phyloP scores from a whole-genome alignment of 35 echinoderm and acorn worm species.

The Patiria miniata region DNA sequence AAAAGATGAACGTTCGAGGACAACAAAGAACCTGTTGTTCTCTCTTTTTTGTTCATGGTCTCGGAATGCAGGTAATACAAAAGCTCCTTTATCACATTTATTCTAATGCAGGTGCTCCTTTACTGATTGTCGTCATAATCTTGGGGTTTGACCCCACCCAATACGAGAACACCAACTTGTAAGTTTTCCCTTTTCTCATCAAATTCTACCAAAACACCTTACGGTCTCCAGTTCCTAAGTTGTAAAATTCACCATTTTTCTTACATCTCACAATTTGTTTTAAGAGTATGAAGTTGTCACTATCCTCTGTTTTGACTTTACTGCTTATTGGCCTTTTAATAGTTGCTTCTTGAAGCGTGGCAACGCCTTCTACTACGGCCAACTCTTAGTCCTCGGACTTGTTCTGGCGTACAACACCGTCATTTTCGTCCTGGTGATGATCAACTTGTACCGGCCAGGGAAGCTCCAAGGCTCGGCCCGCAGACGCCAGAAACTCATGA shows the following conservation, averaged over 20 bases:
- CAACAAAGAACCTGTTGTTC: too few species aligned
- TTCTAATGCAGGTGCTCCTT: slow-evolving; percentile 31
- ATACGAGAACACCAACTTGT: slow-evolving; percentile 20
- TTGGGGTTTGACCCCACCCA: slow-evolving; percentile 7
- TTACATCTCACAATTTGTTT: too few species aligned
- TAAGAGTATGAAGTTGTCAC: too few species aligned
- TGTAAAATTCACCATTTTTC: too few species aligned
- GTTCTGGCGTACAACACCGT: slow-evolving; percentile 37
- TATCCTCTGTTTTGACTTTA: too few species aligned
- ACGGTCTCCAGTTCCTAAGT: too few species aligned
- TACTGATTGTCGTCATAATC: slow-evolving; percentile 6
- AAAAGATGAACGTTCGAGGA: too few species aligned
- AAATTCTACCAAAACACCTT: too few species aligned
- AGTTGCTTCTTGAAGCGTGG: slow-evolving; percentile 34
- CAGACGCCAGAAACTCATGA: slow-evolving; percentile 13
- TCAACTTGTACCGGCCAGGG: not conserved
- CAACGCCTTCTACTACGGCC: slow-evolving; percentile 40
- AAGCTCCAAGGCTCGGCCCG: not conserved
- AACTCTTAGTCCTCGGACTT: slow-evolving; percentile 35
- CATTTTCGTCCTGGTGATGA: slow-evolving; percentile 36
- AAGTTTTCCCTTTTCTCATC: not conserved
- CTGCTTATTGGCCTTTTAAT: not conserved
- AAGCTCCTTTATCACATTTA: too few species aligned
- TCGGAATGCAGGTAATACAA: too few species aligned
- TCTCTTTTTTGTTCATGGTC: too few species aligned